Evolutionary conservation across 2,113 vertebrate species (phyloP).

Genomic region (Prochilodus magdalenae): DNA sequence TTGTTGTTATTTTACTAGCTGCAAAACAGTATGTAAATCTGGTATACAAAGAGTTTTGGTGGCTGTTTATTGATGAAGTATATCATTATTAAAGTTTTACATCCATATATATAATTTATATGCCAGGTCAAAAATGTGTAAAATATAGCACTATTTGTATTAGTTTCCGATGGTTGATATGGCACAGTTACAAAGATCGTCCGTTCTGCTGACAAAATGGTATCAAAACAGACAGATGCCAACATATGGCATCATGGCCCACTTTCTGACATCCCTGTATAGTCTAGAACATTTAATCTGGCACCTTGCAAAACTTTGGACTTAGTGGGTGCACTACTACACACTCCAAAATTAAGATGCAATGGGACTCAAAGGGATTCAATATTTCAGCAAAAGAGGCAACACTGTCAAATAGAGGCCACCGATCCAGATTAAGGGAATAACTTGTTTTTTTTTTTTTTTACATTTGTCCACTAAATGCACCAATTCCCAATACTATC

Average conservation of each 20-base stretch:
- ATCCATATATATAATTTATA: no score
- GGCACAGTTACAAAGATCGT: not conserved
- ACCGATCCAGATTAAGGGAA: conserved; percentile 42
- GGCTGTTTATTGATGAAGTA: not conserved
- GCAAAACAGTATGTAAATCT: no score
- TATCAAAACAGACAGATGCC: conserved; percentile 28
- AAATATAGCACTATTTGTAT: not conserved
- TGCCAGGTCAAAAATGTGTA: no score
- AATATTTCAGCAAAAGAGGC: no score
- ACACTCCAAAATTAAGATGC: conserved; percentile 23
- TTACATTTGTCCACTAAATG: conserved; percentile 2
- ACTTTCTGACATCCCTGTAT: conserved; percentile 22
- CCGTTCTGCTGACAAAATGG: not conserved
- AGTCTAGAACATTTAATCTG: conserved; percentile 28
- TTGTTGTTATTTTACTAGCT: no score
- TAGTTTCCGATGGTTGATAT: not conserved
- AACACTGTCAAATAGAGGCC: conserved; percentile 31
- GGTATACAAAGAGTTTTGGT: no score
- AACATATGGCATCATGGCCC: conserved; percentile 5
- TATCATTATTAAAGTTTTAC: not conserved
- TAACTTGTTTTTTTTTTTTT: conserved; percentile 11
- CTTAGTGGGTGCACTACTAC: not conserved
- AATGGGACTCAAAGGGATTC: conserved; percentile 19
- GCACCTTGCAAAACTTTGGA: conserved; percentile 4
- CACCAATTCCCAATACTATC: not conserved